These are phyloP conservation scores for Anser brachyrhynchus DNA, from an alignment of 2,113 vertebrate species.

Conservation along the genomic window DNA sequence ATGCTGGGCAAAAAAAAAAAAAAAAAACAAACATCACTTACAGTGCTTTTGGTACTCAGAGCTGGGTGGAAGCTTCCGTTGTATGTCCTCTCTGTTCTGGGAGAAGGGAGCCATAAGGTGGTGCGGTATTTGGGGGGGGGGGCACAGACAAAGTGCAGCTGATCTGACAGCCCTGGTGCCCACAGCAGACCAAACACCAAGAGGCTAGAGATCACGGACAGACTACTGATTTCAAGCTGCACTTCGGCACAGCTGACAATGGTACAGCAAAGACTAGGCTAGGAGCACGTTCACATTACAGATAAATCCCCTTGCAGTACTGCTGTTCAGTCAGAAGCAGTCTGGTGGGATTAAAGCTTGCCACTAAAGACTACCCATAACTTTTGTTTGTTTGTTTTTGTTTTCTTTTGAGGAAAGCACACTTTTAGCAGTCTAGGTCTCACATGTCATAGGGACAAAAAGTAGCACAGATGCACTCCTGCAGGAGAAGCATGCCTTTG, in stretches of 20 bases:
- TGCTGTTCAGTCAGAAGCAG: background rate
- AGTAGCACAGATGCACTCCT: background rate
- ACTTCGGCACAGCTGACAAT: no score
- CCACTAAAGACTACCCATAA: background rate
- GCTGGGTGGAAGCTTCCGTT: background rate
- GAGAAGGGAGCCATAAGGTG: background rate
- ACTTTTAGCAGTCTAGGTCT: background rate
- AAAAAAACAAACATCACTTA: background rate
- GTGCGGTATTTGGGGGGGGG: background rate
- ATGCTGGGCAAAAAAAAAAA: background rate
- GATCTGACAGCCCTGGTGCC: background rate
- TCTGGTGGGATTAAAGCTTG: background rate
- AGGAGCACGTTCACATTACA: background rate
- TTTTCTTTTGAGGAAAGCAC: background rate
- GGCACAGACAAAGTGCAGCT: background rate
- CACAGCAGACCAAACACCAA: background rate
- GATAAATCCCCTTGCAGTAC: background rate
- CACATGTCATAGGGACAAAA: fast-evolving
- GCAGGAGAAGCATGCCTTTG: background rate
- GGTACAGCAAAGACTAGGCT: background rate
- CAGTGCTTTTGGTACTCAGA: background rate
- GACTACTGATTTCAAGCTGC: fast-evolving
- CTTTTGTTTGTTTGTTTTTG: background rate
- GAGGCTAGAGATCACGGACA: background rate
- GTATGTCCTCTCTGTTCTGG: background rate